Base-by-base conservation (phyloP, 2,888 invertebrate genomes). In the Noctua comes region DNA sequence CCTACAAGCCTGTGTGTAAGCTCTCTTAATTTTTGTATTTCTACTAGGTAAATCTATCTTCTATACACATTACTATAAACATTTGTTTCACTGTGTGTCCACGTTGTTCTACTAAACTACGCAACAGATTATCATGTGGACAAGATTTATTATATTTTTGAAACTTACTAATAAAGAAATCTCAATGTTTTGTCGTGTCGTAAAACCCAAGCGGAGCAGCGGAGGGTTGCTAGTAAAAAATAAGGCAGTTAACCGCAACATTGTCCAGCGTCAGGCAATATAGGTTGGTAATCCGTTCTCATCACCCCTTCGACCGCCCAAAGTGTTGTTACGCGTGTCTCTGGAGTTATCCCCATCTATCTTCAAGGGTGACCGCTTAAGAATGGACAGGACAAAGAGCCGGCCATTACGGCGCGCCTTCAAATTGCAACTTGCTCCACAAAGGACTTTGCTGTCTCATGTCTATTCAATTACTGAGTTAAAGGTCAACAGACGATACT, bases 381-480 rank as follows among this genome's bases (percentile, higher is more conserved):
- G 91, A 91, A 89, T 89, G 84, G 90, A 86, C 90, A 85, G 90
- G 90, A 93, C 92, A 93, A 93, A 93, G 91, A 89, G 88, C 81
- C 82, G 80, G 86, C 88, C 88, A 91, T 93, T 92, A 92, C 91
- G 88, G 88, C 90, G 87, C 89, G 91, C 91, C 92, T 93, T 91
- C 88, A 93, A 92, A 94, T 94, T 93, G 92, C 93, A 93, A 90
- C 90, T 86, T 86, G 81, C 88, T 88, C 89, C 84, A 93, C 93
- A 94, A 94, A 94, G 91, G 91, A 92, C 90, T 91, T 89, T 92
- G 93, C 92, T 92, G 93, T 93, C 91, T 95, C 94, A 94, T 92
- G 92, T 92, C 93, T 92, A 92, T 94, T 93, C 94, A 94, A 95
- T 94, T 95, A 94, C 91, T 88, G 87, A 43, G 66, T 43, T 86